phyloP scores from a whole-genome alignment of 1,140 invertebrate genomes.

The Drosophila carrolli region DNA sequence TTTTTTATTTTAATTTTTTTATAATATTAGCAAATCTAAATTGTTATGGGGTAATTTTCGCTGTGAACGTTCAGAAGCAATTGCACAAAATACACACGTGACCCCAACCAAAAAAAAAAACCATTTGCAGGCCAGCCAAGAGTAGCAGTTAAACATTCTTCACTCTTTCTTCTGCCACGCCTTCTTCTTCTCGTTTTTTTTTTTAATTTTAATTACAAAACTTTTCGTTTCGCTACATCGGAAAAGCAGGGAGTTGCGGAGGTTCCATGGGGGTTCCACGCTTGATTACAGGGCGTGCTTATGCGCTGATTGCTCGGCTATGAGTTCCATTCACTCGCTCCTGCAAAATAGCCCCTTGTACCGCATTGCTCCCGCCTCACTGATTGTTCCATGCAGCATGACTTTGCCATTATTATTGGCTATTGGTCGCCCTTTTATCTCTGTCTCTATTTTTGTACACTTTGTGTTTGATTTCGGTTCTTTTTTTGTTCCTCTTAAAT shows the following conservation, averaged over 20 bases:
- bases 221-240: slow-evolving; percentile 75
- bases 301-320: slow-evolving; percentile 79
- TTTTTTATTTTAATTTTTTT: no score
- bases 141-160: slow-evolving; percentile 48
- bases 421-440: slow-evolving; percentile 53
- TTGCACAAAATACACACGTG: neutral
- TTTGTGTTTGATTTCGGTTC: slow-evolving; percentile 50
- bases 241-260: neutral
- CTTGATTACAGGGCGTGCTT: slow-evolving; percentile 81
- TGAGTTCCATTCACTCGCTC: slow-evolving; percentile 47
- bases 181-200: slow-evolving; percentile 42
- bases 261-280: slow-evolving; percentile 28
- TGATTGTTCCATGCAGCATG: slow-evolving; percentile 55
- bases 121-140: slow-evolving; percentile 8
- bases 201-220: slow-evolving; percentile 82
- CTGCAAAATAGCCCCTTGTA: slow-evolving; percentile 11
- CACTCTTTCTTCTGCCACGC: slow-evolving; percentile 42
- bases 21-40: no score
- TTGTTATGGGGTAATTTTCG: neutral
- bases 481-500: slow-evolving; percentile 21
- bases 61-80: slow-evolving; percentile 12
- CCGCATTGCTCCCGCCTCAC: slow-evolving; percentile 11
- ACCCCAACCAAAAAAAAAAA: slow-evolving; percentile 1
- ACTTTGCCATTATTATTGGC: slow-evolving; percentile 77
- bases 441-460: slow-evolving; percentile 9